These are phyloP conservation scores for Amiota communis DNA, from an alignment of 2,888 invertebrate species.

Conservation along the genomic window DNA sequence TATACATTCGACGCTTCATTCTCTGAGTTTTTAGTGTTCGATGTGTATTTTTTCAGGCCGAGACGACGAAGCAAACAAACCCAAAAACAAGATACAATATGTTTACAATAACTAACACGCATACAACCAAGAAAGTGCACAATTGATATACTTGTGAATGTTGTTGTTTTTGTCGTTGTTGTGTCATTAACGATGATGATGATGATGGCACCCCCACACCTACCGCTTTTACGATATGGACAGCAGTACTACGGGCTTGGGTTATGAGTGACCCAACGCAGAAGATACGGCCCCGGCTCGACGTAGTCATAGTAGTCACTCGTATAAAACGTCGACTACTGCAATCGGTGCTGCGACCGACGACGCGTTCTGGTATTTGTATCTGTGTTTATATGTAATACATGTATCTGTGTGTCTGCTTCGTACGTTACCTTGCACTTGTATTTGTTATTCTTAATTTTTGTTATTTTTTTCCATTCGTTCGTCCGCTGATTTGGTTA, in stretches of 20 bases:
- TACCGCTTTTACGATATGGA: no score
- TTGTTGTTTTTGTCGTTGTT: background rate
- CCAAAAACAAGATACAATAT: background rate
- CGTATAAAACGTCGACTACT: no score
- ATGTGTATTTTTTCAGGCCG: background rate
- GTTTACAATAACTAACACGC: no score
- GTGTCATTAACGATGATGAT: background rate
- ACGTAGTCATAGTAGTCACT: no score
- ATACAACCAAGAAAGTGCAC: conserved; percentile 9
- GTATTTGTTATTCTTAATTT: conserved; percentile 22
- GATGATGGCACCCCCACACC: no score
- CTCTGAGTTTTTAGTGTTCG: background rate
- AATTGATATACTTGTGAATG: background rate
- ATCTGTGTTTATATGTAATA: background rate
- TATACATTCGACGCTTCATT: no score
- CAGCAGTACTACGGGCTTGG: background rate
- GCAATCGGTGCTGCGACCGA: no score
- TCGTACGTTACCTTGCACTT: background rate
- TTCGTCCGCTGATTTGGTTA: conserved; percentile 18
- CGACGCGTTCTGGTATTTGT: no score
- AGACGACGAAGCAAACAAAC: background rate
- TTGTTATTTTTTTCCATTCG: conserved; percentile 37
- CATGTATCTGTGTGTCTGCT: background rate
- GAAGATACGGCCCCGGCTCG: background rate
- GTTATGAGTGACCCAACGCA: background rate